A percentile compares a stretch with the other conserved stretches of the same genome.
These are phyloP conservation scores for Oreochromis niloticus DNA, from an alignment of 2,113 vertebrate genomes.

Conservation along the genomic window DNA sequence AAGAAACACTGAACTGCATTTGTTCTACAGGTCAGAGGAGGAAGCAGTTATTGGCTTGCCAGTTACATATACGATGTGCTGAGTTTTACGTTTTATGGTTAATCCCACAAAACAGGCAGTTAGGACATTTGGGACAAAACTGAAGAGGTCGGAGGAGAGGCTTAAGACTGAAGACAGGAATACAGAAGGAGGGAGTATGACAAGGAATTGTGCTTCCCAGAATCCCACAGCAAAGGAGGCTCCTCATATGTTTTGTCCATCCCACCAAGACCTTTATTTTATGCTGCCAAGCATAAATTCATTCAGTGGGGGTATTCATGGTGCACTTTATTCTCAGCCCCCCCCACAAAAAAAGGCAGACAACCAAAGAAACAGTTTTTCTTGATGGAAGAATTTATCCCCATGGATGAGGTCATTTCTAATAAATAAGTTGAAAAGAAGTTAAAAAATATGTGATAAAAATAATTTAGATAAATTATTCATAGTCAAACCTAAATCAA, in stretches of 20 bases:
- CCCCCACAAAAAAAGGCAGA: neutral
- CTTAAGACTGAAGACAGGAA: neutral
- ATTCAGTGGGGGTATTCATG: neutral
- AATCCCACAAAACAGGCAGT: neutral
- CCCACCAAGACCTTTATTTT: neutral
- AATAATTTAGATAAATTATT: neutral
- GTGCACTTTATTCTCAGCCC: neutral
- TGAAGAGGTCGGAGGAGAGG: neutral
- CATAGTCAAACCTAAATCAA: neutral
- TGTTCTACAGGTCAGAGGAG: constrained; percentile 14
- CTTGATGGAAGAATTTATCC: neutral
- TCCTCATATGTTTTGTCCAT: constrained; percentile 48
- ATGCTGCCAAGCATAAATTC: constrained; percentile 14
- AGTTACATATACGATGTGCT: constrained; percentile 16
- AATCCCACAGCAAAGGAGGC: neutral
- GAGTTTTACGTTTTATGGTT: constrained; percentile 16
- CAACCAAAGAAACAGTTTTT: neutral
- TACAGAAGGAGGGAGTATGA: neutral
- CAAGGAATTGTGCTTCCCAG: neutral
- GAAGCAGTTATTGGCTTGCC: constrained; percentile 27
- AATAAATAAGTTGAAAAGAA: neutral
- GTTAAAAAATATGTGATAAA: neutral
- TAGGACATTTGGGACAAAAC: neutral
- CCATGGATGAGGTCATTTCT: neutral
- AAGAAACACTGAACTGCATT: constrained; percentile 27